Evolutionary conservation across 2,113 vertebrate species (phyloP), one percentile per base, ranked within the genome.

Genomic region (Syngnathoides biaculeatus): DNA sequence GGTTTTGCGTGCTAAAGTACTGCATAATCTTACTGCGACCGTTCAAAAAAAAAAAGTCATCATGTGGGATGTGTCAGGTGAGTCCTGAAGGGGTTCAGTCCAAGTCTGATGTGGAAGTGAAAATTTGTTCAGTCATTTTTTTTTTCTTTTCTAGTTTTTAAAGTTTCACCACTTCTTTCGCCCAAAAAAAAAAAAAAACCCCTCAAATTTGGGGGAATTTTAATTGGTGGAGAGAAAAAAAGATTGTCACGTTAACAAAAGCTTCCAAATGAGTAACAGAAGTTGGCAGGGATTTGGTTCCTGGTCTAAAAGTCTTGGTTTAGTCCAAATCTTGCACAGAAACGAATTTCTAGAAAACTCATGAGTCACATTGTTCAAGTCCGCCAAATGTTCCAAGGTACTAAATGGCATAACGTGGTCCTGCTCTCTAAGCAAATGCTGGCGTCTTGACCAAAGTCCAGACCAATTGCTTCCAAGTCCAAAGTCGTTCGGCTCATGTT

Each of bases 211-310:
- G 68, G 13, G 38, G 13, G 38, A 39, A 38, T 20, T 60, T 17
- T 58, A 9, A 58, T 17, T 5, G 24, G 17, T 15, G 56, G 35
- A 19, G 15, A 35, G 5, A 15, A 45, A 45, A 71, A 60, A 65
- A 75, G 89, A 90, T 90, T 90, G 89, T 90, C 89, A 81, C 75
- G 22, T 87, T 74, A 85, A 86, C 64, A 39, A 48, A 82, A 72
- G 19, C 83, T 67, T 67, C 15, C 53, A 27, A 13, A 12, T 56
- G 22, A 15, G 6, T 5, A 27, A 30, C 55, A 56, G 55, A 30
- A 27, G 53, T 8, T 17, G 15, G 52, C 14, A 56, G 53, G 13
- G 4, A 26, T 55, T 26, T 5, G 20, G 1, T 27, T 56, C 24
- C 55, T 56, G 55, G n/a, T 26, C 22, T 26, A 26, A 11, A 2